Evolutionary conservation across 1,140 invertebrate genomes (phyloP).

Genomic region (Harlomillsia oculata): DNA sequence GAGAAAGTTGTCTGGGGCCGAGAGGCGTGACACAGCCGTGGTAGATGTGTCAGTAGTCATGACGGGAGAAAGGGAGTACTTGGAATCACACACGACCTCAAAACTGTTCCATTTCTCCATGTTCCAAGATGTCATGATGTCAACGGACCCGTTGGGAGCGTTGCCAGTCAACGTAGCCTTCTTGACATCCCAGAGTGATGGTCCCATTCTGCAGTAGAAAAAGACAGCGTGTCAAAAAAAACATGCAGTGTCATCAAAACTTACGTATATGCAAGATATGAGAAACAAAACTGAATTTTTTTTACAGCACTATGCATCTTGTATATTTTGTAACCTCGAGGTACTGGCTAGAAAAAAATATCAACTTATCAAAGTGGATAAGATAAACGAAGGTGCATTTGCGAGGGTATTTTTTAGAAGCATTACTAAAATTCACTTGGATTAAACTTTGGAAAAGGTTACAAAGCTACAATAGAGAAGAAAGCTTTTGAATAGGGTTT

Average conservation of each 20-base stretch:
- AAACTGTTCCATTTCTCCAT: conserved; percentile 28
- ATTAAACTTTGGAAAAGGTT: too few relatives aligned
- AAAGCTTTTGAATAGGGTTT: too few relatives aligned
- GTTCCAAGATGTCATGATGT: conserved; percentile 17
- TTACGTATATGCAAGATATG: background rate
- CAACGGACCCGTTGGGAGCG: conserved; percentile 19
- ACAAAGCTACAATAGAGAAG: too few relatives aligned
- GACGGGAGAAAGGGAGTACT: conserved; percentile 5
- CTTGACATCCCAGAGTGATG: conserved; percentile 16
- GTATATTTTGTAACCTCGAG: too few relatives aligned
- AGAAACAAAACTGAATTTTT: too few relatives aligned
- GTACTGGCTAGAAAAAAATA: too few relatives aligned
- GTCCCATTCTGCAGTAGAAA: conserved; percentile 15
- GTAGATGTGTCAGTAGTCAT: background rate
- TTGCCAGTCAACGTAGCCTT: conserved; percentile 16
- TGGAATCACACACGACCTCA: conserved; percentile 16
- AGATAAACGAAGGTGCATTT: too few relatives aligned
- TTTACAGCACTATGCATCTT: too few relatives aligned
- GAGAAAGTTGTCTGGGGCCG: conserved; percentile 21
- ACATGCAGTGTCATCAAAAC: background rate
- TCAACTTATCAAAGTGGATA: too few relatives aligned
- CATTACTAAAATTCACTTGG: too few relatives aligned
- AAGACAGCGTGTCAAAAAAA: background rate
- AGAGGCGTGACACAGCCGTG: too few relatives aligned
- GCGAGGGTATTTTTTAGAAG: too few relatives aligned